phyloP scores from a whole-genome alignment of 2,113 vertebrate species.

The Chrysemys picta region DNA sequence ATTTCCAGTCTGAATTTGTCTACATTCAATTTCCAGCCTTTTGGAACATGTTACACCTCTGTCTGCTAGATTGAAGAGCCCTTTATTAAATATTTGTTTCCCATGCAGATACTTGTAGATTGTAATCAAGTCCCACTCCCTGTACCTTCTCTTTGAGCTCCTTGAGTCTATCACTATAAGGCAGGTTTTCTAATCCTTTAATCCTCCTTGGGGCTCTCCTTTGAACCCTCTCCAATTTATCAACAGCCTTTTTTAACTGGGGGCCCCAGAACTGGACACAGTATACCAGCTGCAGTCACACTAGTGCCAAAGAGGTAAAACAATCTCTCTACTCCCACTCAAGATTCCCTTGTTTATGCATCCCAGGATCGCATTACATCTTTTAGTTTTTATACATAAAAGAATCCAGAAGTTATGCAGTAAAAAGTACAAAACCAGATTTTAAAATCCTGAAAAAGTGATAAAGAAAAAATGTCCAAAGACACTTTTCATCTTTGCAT shows the following conservation, averaged over 20 bases:
- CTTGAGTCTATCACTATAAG: neutral
- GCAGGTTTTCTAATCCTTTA: neutral
- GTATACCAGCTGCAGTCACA: neutral
- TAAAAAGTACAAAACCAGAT: neutral
- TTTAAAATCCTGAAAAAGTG: neutral
- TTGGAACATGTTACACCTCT: neutral
- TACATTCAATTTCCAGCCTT: neutral
- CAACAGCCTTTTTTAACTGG: neutral
- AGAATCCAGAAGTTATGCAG: neutral
- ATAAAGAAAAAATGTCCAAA: neutral
- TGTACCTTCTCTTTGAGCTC: neutral
- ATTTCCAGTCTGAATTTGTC: neutral
- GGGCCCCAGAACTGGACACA: no score
- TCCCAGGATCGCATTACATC: neutral
- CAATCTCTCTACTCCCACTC: neutral
- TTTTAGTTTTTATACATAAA: neutral
- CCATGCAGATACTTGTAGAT: neutral
- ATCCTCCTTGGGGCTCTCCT: neutral
- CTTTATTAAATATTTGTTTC: neutral
- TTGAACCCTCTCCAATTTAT: neutral
- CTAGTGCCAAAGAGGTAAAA: neutral
- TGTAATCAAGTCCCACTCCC: neutral
- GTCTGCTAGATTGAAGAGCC: neutral
- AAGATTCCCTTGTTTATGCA: neutral
- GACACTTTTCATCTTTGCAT: neutral